Evolutionary conservation across 2,888 invertebrate genomes (phyloP).

Genomic region (Pristionchus japonicus): DNA sequence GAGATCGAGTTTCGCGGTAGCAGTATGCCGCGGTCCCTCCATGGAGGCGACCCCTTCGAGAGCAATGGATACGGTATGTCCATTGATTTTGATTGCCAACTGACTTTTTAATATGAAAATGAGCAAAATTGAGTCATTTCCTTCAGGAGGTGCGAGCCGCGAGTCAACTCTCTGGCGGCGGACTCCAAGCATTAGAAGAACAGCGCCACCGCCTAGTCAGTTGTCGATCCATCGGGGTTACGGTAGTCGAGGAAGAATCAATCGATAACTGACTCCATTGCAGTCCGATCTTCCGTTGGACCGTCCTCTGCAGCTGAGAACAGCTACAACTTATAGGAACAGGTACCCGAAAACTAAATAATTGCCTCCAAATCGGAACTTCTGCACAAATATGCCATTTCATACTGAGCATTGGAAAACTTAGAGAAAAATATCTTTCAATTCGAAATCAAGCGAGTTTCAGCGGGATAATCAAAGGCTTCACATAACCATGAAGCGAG

Average conservation of each 20-base stretch:
- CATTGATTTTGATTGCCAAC: too few relatives aligned
- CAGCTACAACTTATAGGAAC: slow-evolving; percentile 49
- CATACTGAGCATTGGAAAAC: too few relatives aligned
- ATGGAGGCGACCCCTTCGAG: slow-evolving; percentile 44
- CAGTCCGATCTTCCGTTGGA: slow-evolving; percentile 45
- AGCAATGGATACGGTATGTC: slow-evolving; percentile 43
- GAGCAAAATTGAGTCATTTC: not conserved
- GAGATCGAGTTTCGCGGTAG: slow-evolving; percentile 78
- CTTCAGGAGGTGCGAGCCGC: slow-evolving; percentile 43
- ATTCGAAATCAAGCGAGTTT: slow-evolving; percentile 6
- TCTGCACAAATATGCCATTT: too few relatives aligned
- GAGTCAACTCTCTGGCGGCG: slow-evolving; percentile 67
- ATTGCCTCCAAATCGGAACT: too few relatives aligned
- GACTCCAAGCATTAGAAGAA: slow-evolving; percentile 69
- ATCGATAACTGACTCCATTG: not conserved
- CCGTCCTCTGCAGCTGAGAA: slow-evolving; percentile 38
- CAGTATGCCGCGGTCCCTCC: slow-evolving; percentile 59
- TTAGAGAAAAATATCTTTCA: not conserved
- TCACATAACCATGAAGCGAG: slow-evolving; percentile 27
- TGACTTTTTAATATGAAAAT: too few relatives aligned
- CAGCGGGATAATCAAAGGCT: slow-evolving; percentile 47
- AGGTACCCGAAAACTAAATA: not conserved
- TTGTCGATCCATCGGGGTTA: not conserved
- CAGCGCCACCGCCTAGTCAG: slow-evolving; percentile 55
- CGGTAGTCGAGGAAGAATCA: not conserved